These are phyloP conservation scores for Drosophila anomelani DNA, from an alignment of 2,888 invertebrate genomes.

Conservation along the genomic window DNA sequence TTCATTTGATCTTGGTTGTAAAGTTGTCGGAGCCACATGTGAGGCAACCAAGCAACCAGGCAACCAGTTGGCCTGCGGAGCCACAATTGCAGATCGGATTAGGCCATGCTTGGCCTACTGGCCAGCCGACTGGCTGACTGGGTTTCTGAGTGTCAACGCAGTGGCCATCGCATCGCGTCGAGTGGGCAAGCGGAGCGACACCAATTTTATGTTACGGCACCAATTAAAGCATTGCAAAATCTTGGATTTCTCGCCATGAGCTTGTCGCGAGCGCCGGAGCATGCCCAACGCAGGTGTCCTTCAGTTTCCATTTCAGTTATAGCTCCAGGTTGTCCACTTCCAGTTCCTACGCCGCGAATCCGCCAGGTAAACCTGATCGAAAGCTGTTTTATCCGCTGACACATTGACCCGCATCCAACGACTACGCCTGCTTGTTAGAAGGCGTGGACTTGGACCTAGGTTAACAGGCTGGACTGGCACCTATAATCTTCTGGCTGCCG, in stretches of 20 bases:
- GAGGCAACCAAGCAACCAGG: slow-evolving; percentile 20
- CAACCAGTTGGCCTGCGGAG: slow-evolving; percentile 26
- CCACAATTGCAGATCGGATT: slow-evolving; percentile 36
- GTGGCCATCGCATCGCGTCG: slow-evolving; percentile 27
- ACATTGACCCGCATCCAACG: slow-evolving; percentile 29
- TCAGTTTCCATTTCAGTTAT: slow-evolving; percentile 1
- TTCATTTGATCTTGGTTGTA: slow-evolving; percentile 69
- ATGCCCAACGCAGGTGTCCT: slow-evolving; percentile 22
- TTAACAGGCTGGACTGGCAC: slow-evolving; percentile 13
- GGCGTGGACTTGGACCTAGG: slow-evolving; percentile 25
- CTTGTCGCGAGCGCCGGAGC: slow-evolving; percentile 30
- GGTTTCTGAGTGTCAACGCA: slow-evolving; percentile 34
- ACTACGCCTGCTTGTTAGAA: slow-evolving; percentile 2
- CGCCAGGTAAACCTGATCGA: slow-evolving; percentile 16
- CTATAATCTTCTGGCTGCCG: slow-evolving; percentile 22
- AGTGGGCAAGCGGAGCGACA: slow-evolving; percentile 52
- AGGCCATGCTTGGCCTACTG: slow-evolving; percentile 22
- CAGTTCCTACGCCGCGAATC: slow-evolving; percentile 7
- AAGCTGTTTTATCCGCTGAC: slow-evolving; percentile 28
- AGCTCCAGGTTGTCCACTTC: background rate
- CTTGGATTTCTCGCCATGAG: slow-evolving; percentile 31
- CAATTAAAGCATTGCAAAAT: slow-evolving; percentile 66
- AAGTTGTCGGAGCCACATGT: slow-evolving; percentile 31
- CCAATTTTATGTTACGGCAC: slow-evolving; percentile 46
- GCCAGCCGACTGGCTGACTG: slow-evolving; percentile 16